Evolutionary conservation across 2,888 invertebrate genomes (phyloP).

Genomic region (Brassicogethes aeneus): DNA sequence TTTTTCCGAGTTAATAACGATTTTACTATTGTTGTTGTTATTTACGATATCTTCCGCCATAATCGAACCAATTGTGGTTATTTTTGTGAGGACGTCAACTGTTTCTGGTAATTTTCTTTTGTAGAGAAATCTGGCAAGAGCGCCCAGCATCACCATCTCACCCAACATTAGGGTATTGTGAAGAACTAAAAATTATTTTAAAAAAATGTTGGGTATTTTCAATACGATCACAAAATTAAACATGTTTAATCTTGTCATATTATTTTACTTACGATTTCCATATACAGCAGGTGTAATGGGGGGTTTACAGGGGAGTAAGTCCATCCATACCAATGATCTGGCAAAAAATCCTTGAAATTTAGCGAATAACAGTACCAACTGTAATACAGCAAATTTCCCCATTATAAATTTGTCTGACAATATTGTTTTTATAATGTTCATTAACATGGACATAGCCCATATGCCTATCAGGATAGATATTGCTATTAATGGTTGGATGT

Average conservation of each 20-base stretch:
- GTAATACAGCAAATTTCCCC: slow-evolving; percentile 50
- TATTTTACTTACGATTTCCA: slow-evolving; percentile 57
- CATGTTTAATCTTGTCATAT: neutral
- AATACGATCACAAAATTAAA: too few species aligned
- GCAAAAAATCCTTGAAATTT: slow-evolving; percentile 57
- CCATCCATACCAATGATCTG: slow-evolving; percentile 47
- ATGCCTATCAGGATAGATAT: slow-evolving; percentile 58
- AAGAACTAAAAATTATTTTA: slow-evolving; percentile 59
- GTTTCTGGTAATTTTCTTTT: slow-evolving; percentile 38
- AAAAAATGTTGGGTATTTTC: slow-evolving; percentile 4
- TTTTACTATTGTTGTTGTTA: slow-evolving; percentile 11
- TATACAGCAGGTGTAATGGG: slow-evolving; percentile 57
- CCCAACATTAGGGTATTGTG: slow-evolving; percentile 57
- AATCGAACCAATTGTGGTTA: slow-evolving; percentile 20
- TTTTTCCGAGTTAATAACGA: neutral
- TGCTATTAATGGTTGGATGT: slow-evolving; percentile 55
- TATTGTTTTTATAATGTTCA: slow-evolving; percentile 44
- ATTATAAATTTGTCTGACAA: slow-evolving; percentile 38
- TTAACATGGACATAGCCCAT: slow-evolving; percentile 60
- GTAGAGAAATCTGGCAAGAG: slow-evolving; percentile 55
- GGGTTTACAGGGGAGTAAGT: slow-evolving; percentile 52
- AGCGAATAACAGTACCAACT: slow-evolving; percentile 56
- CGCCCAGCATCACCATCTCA: slow-evolving; percentile 59
- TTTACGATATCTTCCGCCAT: slow-evolving; percentile 13
- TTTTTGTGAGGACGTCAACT: slow-evolving; percentile 9